Evolutionary conservation across 2,113 vertebrate genomes (phyloP).

Genomic region (Hippocampus barbouri): DNA sequence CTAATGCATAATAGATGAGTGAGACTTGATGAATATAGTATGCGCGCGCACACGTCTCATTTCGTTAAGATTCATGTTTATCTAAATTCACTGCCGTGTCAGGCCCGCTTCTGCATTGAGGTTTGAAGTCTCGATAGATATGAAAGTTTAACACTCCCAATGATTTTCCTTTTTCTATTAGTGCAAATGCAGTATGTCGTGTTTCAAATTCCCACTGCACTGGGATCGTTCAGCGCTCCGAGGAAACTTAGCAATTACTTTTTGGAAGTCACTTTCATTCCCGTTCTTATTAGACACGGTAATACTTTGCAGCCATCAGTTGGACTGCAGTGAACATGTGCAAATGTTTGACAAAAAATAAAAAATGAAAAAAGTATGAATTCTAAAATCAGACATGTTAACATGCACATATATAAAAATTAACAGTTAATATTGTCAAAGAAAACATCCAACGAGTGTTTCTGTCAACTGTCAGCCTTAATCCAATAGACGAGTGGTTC

Average conservation of each 20-base stretch:
- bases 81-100: constrained; percentile 17
- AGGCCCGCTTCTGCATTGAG: background rate
- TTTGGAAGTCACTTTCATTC: constrained; percentile 11
- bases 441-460: too few relatives aligned
- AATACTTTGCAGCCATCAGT: background rate
- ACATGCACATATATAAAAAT: background rate
- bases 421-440: too few relatives aligned
- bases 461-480: too few relatives aligned
- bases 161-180: constrained; percentile 27
- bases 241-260: constrained; percentile 24
- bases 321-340: background rate
- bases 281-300: constrained; percentile 20
- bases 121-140: constrained; percentile 36
- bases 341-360: background rate
- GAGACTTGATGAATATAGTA: constrained; percentile 28
- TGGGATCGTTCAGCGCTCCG: constrained; percentile 9
- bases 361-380: background rate
- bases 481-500: too few relatives aligned
- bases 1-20: constrained; percentile 37
- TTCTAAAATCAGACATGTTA: background rate
- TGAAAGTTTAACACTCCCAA: constrained; percentile 8
- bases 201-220: background rate
- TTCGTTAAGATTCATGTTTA: constrained; percentile 37
- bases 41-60: constrained; percentile 18
- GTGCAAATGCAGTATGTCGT: background rate